Percentiles rank a stretch among this genome's conserved stretches.
phyloP scores from a whole-genome alignment of 2,113 vertebrate species.

The Ailuropoda melanoleuca region DNA sequence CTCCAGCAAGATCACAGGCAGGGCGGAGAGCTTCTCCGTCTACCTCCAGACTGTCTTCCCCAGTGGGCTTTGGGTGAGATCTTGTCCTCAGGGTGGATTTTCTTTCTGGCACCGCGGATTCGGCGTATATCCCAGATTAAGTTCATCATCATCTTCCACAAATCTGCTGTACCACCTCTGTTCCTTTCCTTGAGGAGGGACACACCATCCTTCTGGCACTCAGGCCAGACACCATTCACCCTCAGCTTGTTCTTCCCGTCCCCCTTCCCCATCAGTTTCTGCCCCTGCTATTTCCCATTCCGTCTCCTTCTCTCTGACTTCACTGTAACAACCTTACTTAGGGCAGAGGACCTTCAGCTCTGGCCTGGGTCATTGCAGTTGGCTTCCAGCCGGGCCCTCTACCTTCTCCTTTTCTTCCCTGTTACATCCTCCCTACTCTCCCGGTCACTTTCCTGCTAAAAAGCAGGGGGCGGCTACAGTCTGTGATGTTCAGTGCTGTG shows the following conservation, averaged over 20 bases:
- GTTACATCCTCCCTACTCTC: rapidly evolving
- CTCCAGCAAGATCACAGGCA: background rate
- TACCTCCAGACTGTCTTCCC: background rate
- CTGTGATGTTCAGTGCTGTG: background rate
- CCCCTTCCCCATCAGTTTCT: background rate
- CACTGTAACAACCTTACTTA: background rate
- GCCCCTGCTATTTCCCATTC: background rate
- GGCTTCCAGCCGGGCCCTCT: background rate
- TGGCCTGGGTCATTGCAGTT: background rate
- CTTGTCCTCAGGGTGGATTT: background rate
- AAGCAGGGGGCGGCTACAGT: background rate
- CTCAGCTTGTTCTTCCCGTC: background rate
- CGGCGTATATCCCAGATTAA: background rate
- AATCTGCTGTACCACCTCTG: background rate
- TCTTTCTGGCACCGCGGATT: background rate
- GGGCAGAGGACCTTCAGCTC: background rate
- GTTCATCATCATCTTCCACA: background rate
- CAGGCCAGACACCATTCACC: background rate
- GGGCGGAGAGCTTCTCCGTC: background rate
- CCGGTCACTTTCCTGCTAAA: background rate
- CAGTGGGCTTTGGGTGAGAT: background rate
- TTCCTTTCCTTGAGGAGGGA: background rate
- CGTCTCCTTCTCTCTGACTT: background rate
- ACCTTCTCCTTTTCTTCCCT: background rate
- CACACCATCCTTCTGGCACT: background rate